phyloP scores from a whole-genome alignment of 2,797 vertebrate genomes.

The Anguilla obscura region DNA sequence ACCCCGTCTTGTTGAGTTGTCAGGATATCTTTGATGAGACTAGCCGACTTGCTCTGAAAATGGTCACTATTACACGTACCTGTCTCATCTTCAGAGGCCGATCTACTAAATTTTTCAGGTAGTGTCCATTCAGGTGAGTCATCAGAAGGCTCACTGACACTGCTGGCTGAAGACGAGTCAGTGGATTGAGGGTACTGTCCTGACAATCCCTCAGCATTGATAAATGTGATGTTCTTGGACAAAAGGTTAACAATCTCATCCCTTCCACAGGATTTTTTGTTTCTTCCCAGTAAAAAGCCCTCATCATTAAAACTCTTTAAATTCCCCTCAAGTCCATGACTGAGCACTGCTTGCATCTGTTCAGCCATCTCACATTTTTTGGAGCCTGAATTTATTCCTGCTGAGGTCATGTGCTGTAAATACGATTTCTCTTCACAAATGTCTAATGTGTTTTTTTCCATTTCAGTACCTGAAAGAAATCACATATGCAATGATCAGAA shows the following conservation, averaged over 20 bases:
- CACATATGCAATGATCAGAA: neutral
- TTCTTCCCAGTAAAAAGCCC: neutral
- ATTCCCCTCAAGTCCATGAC: neutral
- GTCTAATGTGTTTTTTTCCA: neutral
- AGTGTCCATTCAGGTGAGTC: neutral
- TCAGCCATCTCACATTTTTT: neutral
- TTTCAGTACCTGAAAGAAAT: neutral
- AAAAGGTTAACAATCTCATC: neutral
- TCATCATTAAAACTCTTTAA: neutral
- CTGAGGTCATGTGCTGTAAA: neutral
- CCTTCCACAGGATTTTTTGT: neutral
- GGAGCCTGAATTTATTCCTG: neutral
- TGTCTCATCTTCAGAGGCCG: conserved; percentile 43
- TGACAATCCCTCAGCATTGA: neutral
- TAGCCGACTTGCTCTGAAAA: neutral
- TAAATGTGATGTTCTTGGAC: neutral
- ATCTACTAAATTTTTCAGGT: conserved; percentile 29
- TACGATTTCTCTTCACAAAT: neutral
- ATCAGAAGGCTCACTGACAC: neutral
- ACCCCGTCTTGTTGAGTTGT: neutral
- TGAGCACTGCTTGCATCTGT: conserved; percentile 5
- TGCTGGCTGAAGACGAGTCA: neutral
- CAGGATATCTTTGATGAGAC: conserved; percentile 14
- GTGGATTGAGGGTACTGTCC: neutral
- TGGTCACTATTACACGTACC: neutral